Base-by-base conservation (phyloP, 2,888 invertebrate species). In the Stenchaetothrips biformis region DNA sequence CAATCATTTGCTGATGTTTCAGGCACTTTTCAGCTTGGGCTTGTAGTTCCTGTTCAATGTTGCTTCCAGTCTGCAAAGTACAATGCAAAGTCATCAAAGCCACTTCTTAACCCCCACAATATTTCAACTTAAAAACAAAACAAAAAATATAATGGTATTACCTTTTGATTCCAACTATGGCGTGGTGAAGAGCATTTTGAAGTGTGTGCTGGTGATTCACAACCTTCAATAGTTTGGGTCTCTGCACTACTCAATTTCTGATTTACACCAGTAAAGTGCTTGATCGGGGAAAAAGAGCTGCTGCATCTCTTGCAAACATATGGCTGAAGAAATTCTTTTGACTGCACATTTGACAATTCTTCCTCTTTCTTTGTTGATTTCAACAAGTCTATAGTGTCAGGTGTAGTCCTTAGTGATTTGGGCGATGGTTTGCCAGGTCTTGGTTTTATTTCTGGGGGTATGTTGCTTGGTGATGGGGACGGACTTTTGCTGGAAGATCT, bases 1-100 rank as follows among this genome's bases (percentile, higher is more conserved):
- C 49, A n/a, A 80, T 78, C 77, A 77, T 77, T 78, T 80, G 67
- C 25, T 74, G 67, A 25, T 74, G 67, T 74, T 74, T 74, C 25
- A 74, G 25, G 25, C 67, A 74, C 25, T 74, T 74, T 11, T 74
- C 67, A 25, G 67, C 67, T 25, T 74, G 67, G 21, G 67, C 67
- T 25, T 74, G 67, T 8, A 74, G 25, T 25, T 74, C 67, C 25
- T 74, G 67, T 25, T 21, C 67, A 21, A 74, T 74, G 11, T 74
- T 74, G 25, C 11, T 25, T 25, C 67, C 67, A 74, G 67, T 25
- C 67, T 74, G 25, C 7, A 59, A 59, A 59, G 18, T 6, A 59
- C 53, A 53, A 53, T 53, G 16, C 6, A 9, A 18, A 59, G 6
- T 0, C 9, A 59, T 7, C 18, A 18, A 6, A 59, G 18, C 2